Evolutionary conservation across 2,113 vertebrate species (phyloP).

Genomic region (Lepus timidus): DNA sequence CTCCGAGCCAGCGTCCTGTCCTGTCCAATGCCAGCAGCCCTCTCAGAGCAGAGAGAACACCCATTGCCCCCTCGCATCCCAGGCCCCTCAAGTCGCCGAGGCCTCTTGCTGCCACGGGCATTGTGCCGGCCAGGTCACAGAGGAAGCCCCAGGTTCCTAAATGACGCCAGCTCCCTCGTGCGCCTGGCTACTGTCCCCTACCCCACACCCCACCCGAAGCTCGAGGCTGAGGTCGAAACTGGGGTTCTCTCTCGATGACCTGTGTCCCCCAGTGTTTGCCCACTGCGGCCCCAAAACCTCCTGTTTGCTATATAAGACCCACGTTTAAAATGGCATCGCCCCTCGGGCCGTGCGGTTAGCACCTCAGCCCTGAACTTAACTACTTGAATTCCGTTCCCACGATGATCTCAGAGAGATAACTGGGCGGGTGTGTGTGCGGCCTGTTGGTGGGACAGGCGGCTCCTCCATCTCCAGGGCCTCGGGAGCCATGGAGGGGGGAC

Average conservation of each 20-base stretch:
- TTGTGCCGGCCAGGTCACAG: background rate
- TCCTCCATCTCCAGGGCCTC: background rate
- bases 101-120: background rate
- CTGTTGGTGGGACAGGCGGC: slow-evolving; percentile 45
- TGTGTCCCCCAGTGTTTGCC: background rate
- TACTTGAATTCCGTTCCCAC: slow-evolving; percentile 89
- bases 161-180: fast-evolving
- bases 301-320: slow-evolving; percentile 18
- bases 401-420: slow-evolving; percentile 74
- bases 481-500: background rate
- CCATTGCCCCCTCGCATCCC: background rate
- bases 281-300: background rate
- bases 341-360: slow-evolving; percentile 89
- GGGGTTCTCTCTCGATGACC: too few species aligned
- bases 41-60: background rate
- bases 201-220: too few species aligned
- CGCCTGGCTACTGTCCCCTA: too few species aligned
- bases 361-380: slow-evolving; percentile 86
- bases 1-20: background rate
- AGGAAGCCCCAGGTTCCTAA: background rate
- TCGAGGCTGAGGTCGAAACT: background rate
- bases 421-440: slow-evolving; percentile 41
- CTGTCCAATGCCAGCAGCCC: background rate
- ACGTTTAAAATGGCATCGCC: slow-evolving; percentile 73
- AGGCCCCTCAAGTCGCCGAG: background rate